Percentiles rank a stretch among this genome's conserved stretches.
phyloP scores from a whole-genome alignment of 64 coral and sea anemone genomes.

The Pocillopora damicornis region DNA sequence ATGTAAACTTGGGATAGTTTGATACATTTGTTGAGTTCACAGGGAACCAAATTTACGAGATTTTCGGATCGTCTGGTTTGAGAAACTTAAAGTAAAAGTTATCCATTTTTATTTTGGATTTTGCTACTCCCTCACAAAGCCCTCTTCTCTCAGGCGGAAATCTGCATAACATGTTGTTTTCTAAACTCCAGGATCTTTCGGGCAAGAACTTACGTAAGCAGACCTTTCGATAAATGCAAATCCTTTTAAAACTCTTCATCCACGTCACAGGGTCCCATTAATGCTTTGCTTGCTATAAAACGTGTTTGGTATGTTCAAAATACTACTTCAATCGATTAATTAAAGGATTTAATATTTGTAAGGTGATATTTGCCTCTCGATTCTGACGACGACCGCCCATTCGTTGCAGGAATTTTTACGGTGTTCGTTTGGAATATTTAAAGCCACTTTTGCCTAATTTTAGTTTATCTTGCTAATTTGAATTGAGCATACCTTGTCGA shows the following conservation, averaged over 20 bases:
- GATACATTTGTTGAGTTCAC: constrained; percentile 32
- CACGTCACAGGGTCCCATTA: background rate
- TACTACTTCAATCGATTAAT: background rate
- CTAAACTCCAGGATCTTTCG: background rate
- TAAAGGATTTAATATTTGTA: constrained; percentile 25
- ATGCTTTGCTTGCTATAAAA: background rate
- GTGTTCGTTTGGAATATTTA: background rate
- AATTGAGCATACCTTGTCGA: background rate
- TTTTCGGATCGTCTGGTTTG: background rate
- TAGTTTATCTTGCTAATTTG: constrained; percentile 1
- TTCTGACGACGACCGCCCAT: background rate
- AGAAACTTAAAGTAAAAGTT: background rate
- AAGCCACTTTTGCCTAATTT: background rate
- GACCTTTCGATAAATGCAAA: background rate
- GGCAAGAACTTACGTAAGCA: constrained; percentile 34
- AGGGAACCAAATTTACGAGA: background rate
- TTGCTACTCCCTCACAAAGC: background rate
- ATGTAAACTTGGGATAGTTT: constrained; percentile 31
- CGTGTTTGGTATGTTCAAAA: constrained; percentile 16
- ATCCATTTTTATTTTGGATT: background rate
- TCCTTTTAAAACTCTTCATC: background rate
- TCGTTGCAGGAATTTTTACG: background rate
- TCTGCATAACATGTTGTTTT: constrained; percentile 18
- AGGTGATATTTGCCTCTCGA: constrained; percentile 7
- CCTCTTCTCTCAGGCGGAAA: background rate